Percentiles rank a stretch among this genome's conserved stretches.
Evolutionary conservation across 2,888 invertebrate genomes (phyloP).

Genomic region (Hirtodrosophila alboralis): DNA sequence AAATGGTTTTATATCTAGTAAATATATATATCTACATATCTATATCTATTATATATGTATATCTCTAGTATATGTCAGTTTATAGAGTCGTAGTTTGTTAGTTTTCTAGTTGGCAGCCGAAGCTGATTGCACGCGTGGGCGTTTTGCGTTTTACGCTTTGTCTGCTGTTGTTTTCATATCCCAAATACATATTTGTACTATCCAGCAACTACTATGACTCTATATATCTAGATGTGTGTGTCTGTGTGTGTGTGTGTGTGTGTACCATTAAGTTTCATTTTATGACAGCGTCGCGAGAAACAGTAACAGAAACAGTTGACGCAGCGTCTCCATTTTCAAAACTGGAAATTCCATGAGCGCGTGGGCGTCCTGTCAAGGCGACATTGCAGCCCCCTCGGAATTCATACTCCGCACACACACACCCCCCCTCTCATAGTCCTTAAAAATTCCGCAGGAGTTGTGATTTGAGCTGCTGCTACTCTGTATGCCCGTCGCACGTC

Average conservation of each 20-base stretch:
- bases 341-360: slow-evolving; percentile 59
- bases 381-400: slow-evolving; percentile 6
- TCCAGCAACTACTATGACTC: slow-evolving; percentile 59
- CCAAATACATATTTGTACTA: slow-evolving; percentile 73
- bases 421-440: no score
- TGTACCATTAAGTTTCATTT: slow-evolving; percentile 76
- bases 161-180: slow-evolving; percentile 66
- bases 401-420: not conserved
- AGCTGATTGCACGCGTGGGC: slow-evolving; percentile 73
- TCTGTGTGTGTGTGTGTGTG: slow-evolving; percentile 25
- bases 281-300: slow-evolving; percentile 67
- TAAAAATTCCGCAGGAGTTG: slow-evolving; percentile 2
- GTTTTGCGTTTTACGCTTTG: slow-evolving; percentile 43
- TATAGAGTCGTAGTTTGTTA: slow-evolving; percentile 35
- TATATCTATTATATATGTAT: slow-evolving; percentile 17
- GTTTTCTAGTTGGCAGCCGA: slow-evolving; percentile 65
- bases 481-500: slow-evolving; percentile 74
- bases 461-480: slow-evolving; percentile 29
- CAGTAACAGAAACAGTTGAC: slow-evolving; percentile 71
- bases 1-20: slow-evolving; percentile 33
- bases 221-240: slow-evolving; percentile 24
- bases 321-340: slow-evolving; percentile 76
- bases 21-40: slow-evolving; percentile 15
- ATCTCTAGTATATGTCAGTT: slow-evolving; percentile 34
- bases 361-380: slow-evolving; percentile 60